These are phyloP conservation scores for Ptychochromis oligacanthus DNA, from an alignment of 2,113 vertebrate species.

Conservation along the genomic window DNA sequence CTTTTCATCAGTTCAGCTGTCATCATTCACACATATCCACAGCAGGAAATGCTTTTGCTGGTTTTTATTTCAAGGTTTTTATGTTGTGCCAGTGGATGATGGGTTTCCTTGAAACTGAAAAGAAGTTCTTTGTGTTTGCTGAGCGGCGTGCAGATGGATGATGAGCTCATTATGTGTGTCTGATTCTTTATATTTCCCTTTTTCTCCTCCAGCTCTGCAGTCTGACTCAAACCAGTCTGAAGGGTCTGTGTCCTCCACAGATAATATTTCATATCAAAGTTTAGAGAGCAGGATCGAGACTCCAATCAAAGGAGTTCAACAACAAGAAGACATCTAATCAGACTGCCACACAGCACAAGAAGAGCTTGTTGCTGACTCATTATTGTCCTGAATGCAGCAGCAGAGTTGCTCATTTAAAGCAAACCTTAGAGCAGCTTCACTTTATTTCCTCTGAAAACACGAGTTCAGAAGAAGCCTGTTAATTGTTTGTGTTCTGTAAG, in stretches of 20 bases:
- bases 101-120: background rate
- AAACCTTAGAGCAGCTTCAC: background rate
- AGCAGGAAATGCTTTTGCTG: background rate
- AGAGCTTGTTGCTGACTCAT: background rate
- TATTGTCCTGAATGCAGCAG: background rate
- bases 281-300: background rate
- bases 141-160: too few species aligned
- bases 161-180: background rate
- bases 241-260: background rate
- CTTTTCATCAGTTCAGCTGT: background rate
- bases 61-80: background rate
- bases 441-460: background rate
- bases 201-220: background rate
- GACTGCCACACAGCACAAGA: background rate
- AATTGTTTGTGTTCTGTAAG: background rate
- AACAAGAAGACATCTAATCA: background rate
- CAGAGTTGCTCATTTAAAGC: background rate
- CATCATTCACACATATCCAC: fast-evolving
- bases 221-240: background rate
- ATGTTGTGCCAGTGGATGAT: background rate
- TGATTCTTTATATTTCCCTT: background rate
- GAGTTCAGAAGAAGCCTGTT: too few species aligned
- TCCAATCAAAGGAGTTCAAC: background rate
- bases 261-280: background rate
- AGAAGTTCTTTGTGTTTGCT: background rate